Conservation (phyloP, 1,140 invertebrate species). For the Drosophila parabipectinata region DNA sequence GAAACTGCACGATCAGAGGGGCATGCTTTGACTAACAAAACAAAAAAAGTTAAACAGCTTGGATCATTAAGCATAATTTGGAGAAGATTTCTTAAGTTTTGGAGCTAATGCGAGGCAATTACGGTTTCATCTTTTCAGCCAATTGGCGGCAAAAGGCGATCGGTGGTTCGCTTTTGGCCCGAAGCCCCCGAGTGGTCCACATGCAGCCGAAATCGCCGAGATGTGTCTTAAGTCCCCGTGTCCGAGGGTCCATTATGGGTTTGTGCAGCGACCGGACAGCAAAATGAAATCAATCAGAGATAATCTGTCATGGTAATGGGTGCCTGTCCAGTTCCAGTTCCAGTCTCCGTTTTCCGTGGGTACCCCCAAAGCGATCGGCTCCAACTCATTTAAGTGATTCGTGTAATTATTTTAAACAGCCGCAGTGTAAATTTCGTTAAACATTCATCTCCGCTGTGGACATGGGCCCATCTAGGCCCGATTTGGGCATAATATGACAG, state of each 20-base stretch:
- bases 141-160: conserved; percentile 70
- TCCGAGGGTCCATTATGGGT: conserved; percentile 68
- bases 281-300: conserved; percentile 82
- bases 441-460: conserved; percentile 59
- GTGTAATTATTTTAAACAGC: conserved; percentile 82
- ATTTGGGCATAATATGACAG: conserved; percentile 83
- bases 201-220: conserved; percentile 26
- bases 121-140: conserved; percentile 68
- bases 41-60: conserved; percentile 27
- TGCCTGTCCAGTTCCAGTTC: conserved; percentile 54
- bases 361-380: conserved; percentile 41
- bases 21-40: conserved; percentile 7
- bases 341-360: conserved; percentile 14
- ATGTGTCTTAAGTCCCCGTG: conserved; percentile 9
- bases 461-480: conserved; percentile 44
- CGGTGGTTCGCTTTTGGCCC: conserved; percentile 58
- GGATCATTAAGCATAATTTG: conserved; percentile 80
- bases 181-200: conserved; percentile 50
- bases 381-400: conserved; percentile 73
- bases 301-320: conserved; percentile 80
- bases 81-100: conserved; percentile 73
- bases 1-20: conserved; percentile 36
- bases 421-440: conserved; percentile 81
- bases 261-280: conserved; percentile 68
- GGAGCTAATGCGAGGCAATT: conserved; percentile 76